phyloP scores from a whole-genome alignment of 2,113 vertebrate genomes.

The Zootoca vivipara region DNA sequence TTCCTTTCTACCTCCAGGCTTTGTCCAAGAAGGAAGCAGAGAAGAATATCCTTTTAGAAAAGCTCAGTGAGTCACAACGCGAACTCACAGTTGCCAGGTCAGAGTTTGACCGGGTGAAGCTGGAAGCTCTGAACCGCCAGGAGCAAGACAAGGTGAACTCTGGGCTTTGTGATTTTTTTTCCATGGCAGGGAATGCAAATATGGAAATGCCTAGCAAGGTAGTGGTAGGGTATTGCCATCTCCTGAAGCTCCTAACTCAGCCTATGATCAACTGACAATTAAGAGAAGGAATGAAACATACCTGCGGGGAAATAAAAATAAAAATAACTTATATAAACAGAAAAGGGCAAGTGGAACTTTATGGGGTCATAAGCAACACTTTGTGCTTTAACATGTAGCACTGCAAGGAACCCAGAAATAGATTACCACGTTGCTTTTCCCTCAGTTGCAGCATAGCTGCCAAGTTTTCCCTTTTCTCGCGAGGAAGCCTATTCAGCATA shows the following conservation, averaged over 20 bases:
- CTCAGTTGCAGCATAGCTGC: too few species aligned
- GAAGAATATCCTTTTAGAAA: constrained; percentile 69
- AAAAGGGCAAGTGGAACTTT: too few species aligned
- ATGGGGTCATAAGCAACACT: neutral
- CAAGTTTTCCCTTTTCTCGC: too few species aligned
- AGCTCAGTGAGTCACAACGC: constrained; percentile 66
- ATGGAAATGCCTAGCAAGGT: neutral
- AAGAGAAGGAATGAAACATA: too few species aligned
- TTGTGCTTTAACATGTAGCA: neutral
- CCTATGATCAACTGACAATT: too few species aligned
- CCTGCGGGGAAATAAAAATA: neutral
- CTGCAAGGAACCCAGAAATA: too few species aligned
- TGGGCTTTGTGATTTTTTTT: neutral
- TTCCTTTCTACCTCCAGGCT: constrained; percentile 66
- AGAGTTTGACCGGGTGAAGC: constrained; percentile 71
- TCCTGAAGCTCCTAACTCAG: too few species aligned
- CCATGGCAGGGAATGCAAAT: neutral
- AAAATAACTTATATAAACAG: neutral
- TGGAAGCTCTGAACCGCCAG: constrained; percentile 72
- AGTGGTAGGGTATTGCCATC: neutral
- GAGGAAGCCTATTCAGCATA: too few species aligned
- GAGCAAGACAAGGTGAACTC: constrained; percentile 79
- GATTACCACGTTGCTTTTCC: too few species aligned
- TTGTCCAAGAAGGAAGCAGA: constrained; percentile 80
- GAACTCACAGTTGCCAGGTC: constrained; percentile 65